Conservation (phyloP, 2,888 invertebrate species). For the Euspilapteryx auroguttella region DNA sequence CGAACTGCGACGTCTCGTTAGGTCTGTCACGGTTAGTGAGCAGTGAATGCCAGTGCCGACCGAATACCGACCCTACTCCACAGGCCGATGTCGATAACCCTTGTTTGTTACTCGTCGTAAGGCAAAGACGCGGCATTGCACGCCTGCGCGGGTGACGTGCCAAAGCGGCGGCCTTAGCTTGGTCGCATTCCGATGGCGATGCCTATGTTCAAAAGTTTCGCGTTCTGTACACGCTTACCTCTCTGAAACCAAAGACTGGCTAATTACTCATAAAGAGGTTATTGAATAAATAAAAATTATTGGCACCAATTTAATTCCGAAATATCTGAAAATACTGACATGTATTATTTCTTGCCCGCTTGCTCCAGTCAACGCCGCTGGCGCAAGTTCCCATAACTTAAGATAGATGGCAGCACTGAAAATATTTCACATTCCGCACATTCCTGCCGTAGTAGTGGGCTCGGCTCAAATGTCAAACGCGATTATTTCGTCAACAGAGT, state of each 20-base stretch:
- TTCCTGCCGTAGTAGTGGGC: slow-evolving; percentile 68
- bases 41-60: slow-evolving; percentile 3
- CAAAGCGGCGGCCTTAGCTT: slow-evolving; percentile 30
- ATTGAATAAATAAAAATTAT: too few species aligned
- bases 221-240: too few species aligned
- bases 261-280: too few species aligned
- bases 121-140: slow-evolving; percentile 1
- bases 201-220: too few species aligned
- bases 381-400: slow-evolving; percentile 40
- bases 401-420: slow-evolving; percentile 65
- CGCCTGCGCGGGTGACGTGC: slow-evolving; percentile 48
- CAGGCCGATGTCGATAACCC: slow-evolving; percentile 52
- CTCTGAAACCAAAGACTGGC: too few species aligned
- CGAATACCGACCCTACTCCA: slow-evolving; percentile 30
- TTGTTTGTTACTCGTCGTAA: too few species aligned
- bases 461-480: slow-evolving; percentile 74
- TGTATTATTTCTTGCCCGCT: not conserved
- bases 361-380: slow-evolving; percentile 32
- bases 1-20: too few species aligned
- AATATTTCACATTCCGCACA: slow-evolving; percentile 70
- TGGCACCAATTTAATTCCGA: too few species aligned
- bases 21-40: slow-evolving; percentile 3
- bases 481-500: slow-evolving; percentile 62
- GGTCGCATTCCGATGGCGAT: slow-evolving; percentile 45
- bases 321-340: too few species aligned